Evolutionary conservation across 2,113 vertebrate genomes (phyloP).

Genomic region (Nibea coibor): DNA sequence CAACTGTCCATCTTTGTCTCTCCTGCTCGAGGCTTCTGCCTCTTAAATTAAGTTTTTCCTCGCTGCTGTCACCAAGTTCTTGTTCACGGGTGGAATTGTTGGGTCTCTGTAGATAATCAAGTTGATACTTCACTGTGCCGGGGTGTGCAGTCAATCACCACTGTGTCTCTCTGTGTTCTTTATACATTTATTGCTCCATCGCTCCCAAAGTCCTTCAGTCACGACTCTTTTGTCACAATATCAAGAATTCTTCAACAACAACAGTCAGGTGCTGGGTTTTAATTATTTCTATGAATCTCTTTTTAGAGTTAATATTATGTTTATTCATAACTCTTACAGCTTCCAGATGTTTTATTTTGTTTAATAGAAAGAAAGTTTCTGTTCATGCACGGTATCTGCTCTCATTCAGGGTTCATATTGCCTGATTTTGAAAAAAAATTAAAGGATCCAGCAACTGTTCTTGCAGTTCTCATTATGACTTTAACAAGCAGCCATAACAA

Average conservation of each 20-base stretch:
- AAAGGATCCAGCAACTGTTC: neutral
- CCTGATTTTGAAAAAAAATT: neutral
- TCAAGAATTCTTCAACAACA: neutral
- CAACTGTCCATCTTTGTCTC: too few relatives aligned
- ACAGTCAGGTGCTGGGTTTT: neutral
- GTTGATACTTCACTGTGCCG: too few relatives aligned
- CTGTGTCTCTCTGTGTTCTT: too few relatives aligned
- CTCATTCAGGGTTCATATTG: neutral
- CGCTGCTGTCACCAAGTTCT: too few relatives aligned
- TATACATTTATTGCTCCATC: neutral
- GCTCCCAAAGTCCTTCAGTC: neutral
- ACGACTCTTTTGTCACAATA: neutral
- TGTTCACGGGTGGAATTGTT: too few relatives aligned
- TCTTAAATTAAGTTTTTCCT: too few relatives aligned
- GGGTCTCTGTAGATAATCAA: too few relatives aligned
- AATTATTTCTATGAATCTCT: neutral
- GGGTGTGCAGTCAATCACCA: too few relatives aligned
- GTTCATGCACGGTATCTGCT: neutral
- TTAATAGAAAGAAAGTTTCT: neutral
- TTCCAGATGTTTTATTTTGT: neutral
- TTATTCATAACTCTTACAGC: neutral
- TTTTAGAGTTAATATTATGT: neutral
- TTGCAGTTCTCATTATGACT: neutral
- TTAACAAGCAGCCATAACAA: slow-evolving; percentile 14
- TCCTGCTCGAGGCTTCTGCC: too few relatives aligned